Evolutionary conservation across 1,140 invertebrate species (phyloP).

Genomic region (Heliconius congener): DNA sequence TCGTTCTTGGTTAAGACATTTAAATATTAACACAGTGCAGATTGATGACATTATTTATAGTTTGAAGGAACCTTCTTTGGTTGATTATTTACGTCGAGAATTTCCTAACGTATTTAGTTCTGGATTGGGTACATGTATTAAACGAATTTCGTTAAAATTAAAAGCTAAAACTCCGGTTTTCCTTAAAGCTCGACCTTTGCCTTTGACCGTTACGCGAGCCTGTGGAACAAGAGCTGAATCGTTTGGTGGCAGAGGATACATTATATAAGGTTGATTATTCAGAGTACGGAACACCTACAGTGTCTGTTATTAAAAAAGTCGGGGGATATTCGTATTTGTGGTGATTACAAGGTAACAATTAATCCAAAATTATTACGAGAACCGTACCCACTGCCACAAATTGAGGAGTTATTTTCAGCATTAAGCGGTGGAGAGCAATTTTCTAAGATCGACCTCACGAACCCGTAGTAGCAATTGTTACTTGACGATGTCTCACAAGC

Average conservation of each 20-base stretch:
- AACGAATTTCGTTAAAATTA: too few relatives aligned
- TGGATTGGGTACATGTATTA: background rate
- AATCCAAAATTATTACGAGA: constrained; percentile 43
- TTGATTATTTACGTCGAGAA: too few relatives aligned
- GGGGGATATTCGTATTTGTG: constrained; percentile 48
- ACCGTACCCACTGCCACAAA: constrained; percentile 48
- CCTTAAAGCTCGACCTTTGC: background rate
- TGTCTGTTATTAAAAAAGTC: constrained; percentile 43
- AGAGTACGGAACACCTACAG: constrained; percentile 47
- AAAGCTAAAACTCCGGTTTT: background rate
- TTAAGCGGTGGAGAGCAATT: constrained; percentile 29
- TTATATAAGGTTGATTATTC: constrained; percentile 44
- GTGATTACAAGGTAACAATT: constrained; percentile 49
- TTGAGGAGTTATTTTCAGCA: constrained; percentile 53
- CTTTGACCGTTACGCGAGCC: constrained; percentile 5
- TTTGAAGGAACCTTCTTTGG: too few relatives aligned
- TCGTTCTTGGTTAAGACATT: background rate
- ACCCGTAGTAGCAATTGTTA: too few relatives aligned
- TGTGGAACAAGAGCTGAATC: constrained; percentile 1
- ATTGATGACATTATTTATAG: constrained; percentile 14
- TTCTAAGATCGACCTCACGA: too few relatives aligned
- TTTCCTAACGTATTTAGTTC: constrained; percentile 26
- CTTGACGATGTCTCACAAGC: too few relatives aligned
- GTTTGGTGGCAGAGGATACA: constrained; percentile 22
- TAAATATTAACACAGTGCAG: background rate